Conservation (phyloP, 2,797 vertebrate genomes). For the Tinamus major region DNA sequence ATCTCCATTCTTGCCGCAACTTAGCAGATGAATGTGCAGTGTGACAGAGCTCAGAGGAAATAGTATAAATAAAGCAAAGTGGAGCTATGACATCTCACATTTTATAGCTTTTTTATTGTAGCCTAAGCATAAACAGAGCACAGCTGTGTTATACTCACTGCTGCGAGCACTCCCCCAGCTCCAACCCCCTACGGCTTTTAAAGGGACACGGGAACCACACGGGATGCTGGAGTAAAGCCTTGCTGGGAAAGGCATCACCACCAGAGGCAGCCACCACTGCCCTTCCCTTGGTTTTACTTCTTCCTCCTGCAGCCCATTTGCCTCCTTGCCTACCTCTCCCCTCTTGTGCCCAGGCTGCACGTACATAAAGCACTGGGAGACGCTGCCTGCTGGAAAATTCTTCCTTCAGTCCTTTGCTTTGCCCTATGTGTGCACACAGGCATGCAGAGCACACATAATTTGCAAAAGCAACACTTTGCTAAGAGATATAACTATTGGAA, state of each 20-base stretch:
- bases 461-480: conserved; percentile 1
- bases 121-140: conserved; percentile 85
- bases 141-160: conserved; percentile 87
- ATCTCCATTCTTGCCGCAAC: conserved; percentile 85
- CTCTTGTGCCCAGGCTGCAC: neutral
- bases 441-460: neutral
- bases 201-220: conserved; percentile 68
- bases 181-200: conserved; percentile 75
- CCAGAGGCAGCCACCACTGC: neutral
- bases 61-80: conserved; percentile 87
- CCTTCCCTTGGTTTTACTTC: neutral
- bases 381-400: neutral
- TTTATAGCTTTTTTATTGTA: conserved; percentile 87
- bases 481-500: conserved; percentile 16
- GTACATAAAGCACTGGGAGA: neutral
- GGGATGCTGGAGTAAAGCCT: neutral
- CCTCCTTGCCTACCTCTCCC: neutral
- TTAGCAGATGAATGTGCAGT: conserved; percentile 84
- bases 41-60: conserved; percentile 85
- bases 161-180: conserved; percentile 74
- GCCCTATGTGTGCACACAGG: neutral
- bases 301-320: neutral
- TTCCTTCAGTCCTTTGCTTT: neutral
- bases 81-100: conserved; percentile 86
- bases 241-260: neutral